These are phyloP conservation scores for Hydrozoanthus tunicans DNA, from an alignment of 64 coral and sea anemone genomes.

Conservation along the genomic window DNA sequence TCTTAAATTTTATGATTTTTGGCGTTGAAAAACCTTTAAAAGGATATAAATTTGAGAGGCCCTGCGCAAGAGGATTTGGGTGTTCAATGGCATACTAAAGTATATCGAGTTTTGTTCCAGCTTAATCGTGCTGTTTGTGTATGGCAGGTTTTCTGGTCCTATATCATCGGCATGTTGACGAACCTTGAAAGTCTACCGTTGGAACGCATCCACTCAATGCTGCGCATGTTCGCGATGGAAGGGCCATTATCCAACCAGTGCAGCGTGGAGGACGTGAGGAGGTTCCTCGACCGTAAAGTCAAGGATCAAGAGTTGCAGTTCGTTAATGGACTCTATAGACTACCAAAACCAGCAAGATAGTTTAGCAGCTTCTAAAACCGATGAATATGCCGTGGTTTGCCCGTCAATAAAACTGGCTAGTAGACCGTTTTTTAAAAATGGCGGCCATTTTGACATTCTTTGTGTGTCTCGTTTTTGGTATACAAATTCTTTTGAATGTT, in stretches of 20 bases:
- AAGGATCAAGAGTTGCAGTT: constrained; percentile 91
- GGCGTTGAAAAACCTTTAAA: too few relatives aligned
- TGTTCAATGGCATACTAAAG: too few relatives aligned
- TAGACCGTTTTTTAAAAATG: too few relatives aligned
- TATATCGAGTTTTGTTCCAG: too few relatives aligned
- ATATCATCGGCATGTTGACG: constrained; percentile 98
- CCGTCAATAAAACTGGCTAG: too few relatives aligned
- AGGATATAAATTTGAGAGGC: too few relatives aligned
- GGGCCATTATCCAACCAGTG: constrained; percentile 86
- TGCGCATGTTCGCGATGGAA: constrained; percentile 98
- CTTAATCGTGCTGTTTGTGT: too few relatives aligned
- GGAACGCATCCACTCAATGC: constrained; percentile 98
- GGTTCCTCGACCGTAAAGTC: constrained; percentile 94
- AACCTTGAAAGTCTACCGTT: constrained; percentile 95
- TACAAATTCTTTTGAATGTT: too few relatives aligned
- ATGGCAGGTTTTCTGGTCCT: constrained; percentile 94
- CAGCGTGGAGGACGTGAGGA: constrained; percentile 87
- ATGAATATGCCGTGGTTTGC: not conserved
- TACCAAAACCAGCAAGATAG: constrained; percentile 88
- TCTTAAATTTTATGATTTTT: too few relatives aligned
- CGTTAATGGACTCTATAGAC: constrained; percentile 90
- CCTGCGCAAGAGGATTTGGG: too few relatives aligned
- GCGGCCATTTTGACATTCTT: too few relatives aligned
- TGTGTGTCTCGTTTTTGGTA: too few relatives aligned
- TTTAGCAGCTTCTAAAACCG: not conserved